A percentile compares a stretch with the other conserved stretches of the same genome.
These are phyloP conservation scores for Hyposmocoma kahamanoa DNA, from an alignment of 1,140 invertebrate species.

Conservation along the genomic window DNA sequence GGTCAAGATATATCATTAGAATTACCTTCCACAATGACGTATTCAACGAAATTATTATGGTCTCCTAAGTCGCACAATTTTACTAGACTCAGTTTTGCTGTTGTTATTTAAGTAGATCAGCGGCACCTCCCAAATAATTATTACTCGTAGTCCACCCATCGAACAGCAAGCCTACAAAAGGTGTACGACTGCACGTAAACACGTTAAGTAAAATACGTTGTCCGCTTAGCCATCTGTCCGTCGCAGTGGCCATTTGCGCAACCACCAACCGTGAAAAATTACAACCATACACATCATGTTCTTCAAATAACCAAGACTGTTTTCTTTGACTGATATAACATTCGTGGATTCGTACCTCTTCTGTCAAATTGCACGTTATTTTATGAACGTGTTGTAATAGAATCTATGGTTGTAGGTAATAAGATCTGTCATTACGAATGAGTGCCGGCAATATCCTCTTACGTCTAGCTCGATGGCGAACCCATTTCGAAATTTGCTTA, in stretches of 20 bases:
- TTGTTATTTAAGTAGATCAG: background rate
- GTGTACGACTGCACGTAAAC: constrained; percentile 8
- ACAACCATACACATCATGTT: constrained; percentile 23
- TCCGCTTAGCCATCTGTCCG: constrained; percentile 15
- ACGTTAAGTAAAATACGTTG: constrained; percentile 15
- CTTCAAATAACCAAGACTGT: constrained; percentile 21
- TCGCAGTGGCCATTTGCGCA: constrained; percentile 14
- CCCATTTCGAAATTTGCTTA: constrained; percentile 9
- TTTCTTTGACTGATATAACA: too few relatives aligned
- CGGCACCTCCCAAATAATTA: constrained; percentile 7
- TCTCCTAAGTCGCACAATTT: background rate
- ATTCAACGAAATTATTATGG: background rate
- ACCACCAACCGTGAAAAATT: constrained; percentile 30
- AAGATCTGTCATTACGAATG: constrained; percentile 7
- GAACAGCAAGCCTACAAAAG: constrained; percentile 21
- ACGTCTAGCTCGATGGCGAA: constrained; percentile 8
- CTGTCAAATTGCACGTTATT: too few relatives aligned
- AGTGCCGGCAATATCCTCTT: constrained; percentile 11
- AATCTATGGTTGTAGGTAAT: constrained; percentile 7
- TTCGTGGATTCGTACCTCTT: too few relatives aligned
- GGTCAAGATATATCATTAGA: background rate
- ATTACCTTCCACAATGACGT: background rate
- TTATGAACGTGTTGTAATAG: constrained; percentile 8
- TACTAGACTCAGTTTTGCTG: background rate
- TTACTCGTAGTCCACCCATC: constrained; percentile 18